Evolutionary conservation across 2,888 invertebrate species (phyloP), one percentile per base, ranked within the genome.

Genomic region (Caprella mutica): DNA sequence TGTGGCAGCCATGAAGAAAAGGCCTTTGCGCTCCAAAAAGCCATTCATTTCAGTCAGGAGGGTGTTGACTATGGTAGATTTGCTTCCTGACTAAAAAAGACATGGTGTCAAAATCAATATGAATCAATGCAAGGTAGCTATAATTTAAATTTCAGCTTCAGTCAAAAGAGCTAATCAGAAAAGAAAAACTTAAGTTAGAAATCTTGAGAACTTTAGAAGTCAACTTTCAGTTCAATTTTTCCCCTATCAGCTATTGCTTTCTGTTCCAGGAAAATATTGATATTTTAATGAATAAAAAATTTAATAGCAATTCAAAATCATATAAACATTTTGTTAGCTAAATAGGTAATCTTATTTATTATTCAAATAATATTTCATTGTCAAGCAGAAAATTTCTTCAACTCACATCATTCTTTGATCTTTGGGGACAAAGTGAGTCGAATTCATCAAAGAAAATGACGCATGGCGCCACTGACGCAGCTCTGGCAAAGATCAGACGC

Each of bases 391-490:
- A 1, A 17, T 14, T 17, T 6, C 1, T 23, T 17, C 21, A 19
- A 40, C 59, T 55, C 17, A 61, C 65, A 33, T 62, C 59, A 17
- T 50, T 63, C 30, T 48, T 48, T 17, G 30, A 51, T 59, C 62
- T 51, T 57, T 56, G 39, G 8, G 57, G 70, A 71, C 94, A 96
- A 29, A 98, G 73, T 0, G 97, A 88, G 73, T 98, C 98, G 65
- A 99, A 80, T 75, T 98, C 98, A 71, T 98, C 98, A 71, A 98
- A 98, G 76, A 97, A 97, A 72, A 98, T 94, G 3, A 98, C 93
- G 71, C 97, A 98, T 0, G 98, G 98, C 0, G 91, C 83, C 0
- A 96, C 94, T 73, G 93, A 93, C 43, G 88, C 77, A 0, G 97
- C 98, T 65, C 96, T 79, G 71, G 90, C 84, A 71, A 99, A 98